Percentiles rank a stretch among this genome's conserved stretches.
phyloP scores from a whole-genome alignment of 2,113 vertebrate genomes.

The Gnathonemus longibarbis region DNA sequence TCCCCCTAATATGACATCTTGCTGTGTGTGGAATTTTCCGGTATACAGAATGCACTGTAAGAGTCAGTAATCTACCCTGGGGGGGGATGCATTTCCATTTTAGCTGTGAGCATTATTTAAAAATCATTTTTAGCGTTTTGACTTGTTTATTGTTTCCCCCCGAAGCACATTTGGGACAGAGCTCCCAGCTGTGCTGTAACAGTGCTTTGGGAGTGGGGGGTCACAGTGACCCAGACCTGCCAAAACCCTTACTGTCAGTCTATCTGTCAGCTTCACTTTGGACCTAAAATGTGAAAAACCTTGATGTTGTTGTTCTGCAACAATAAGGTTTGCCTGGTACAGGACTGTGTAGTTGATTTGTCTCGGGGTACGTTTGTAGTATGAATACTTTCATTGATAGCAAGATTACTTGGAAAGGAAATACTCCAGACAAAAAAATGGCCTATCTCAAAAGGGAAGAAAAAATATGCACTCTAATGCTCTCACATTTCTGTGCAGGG shows the following conservation, averaged over 20 bases:
- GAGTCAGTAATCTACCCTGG: neutral
- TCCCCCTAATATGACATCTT: neutral
- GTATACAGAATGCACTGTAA: neutral
- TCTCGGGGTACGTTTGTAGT: neutral
- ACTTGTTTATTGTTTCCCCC: neutral
- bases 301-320: neutral
- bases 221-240: neutral
- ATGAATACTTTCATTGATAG: neutral
- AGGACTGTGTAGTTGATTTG: neutral
- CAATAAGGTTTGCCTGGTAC: neutral
- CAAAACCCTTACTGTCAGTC: neutral
- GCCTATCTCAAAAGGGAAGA: neutral
- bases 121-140: neutral
- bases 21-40: neutral
- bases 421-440: neutral
- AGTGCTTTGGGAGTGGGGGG: neutral
- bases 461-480: neutral
- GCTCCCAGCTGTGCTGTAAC: neutral
- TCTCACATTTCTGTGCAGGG: neutral
- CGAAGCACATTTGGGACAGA: neutral
- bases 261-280: neutral
- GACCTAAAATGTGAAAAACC: neutral
- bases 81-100: neutral
- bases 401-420: neutral
- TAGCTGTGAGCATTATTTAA: neutral